Evolutionary conservation across 2,113 vertebrate genomes (phyloP).

Genomic region (Pelodiscus sinensis): DNA sequence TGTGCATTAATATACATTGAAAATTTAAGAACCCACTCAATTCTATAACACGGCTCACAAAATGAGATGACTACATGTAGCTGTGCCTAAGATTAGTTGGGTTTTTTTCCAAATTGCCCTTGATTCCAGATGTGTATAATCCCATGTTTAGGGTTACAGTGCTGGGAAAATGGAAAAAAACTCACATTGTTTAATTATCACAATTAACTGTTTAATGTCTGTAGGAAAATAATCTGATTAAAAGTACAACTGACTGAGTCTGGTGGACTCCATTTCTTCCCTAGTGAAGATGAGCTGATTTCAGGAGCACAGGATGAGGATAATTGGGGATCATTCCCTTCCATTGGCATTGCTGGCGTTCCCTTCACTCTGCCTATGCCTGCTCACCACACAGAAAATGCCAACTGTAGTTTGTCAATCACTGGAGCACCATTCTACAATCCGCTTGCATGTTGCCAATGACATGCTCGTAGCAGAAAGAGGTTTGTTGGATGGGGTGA

Average conservation of each 20-base stretch:
- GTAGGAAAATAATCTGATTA: neutral
- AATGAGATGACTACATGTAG: conserved; percentile 42
- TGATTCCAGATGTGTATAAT: conserved; percentile 59
- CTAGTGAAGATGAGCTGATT: neutral
- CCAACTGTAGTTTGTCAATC: neutral
- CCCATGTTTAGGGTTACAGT: conserved; percentile 54
- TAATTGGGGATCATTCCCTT: conserved; percentile 1
- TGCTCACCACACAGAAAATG: neutral
- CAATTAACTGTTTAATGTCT: neutral
- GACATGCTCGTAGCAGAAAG: neutral
- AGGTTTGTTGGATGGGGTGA: conserved; percentile 20
- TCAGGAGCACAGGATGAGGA: neutral
- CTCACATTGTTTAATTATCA: neutral
- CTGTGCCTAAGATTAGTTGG: conserved; percentile 48
- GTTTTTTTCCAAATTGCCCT: conserved; percentile 36
- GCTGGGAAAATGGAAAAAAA: neutral
- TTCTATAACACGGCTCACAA: conserved; percentile 57
- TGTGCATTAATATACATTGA: conserved; percentile 62
- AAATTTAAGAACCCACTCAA: conserved; percentile 46
- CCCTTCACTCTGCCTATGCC: neutral
- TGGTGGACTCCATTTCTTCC: conserved; percentile 29
- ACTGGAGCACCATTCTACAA: neutral
- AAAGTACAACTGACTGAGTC: neutral
- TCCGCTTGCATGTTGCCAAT: neutral
- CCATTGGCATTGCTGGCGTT: neutral